Evolutionary conservation across 2,888 invertebrate genomes (phyloP).

Genomic region (Orgyia antiqua): DNA sequence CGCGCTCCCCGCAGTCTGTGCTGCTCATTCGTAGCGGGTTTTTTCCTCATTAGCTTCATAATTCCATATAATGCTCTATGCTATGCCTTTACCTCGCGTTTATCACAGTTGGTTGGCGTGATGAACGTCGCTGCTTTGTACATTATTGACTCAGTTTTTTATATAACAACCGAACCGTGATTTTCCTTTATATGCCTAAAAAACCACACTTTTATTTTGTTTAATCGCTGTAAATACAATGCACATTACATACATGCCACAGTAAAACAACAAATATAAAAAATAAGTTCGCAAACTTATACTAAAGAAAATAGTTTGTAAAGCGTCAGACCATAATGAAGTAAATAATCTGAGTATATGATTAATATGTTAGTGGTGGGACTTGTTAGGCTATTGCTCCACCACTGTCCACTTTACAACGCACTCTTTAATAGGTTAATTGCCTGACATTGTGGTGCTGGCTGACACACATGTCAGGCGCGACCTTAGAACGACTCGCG

Average conservation of each 20-base stretch:
- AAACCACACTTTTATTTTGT: too few relatives aligned
- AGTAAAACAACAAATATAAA: too few relatives aligned
- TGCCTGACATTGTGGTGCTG: conserved; percentile 73
- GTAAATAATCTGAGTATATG: too few relatives aligned
- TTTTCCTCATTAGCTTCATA: conserved; percentile 75
- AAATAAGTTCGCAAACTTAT: too few relatives aligned
- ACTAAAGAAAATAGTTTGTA: too few relatives aligned
- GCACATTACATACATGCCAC: too few relatives aligned
- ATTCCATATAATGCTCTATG: conserved; percentile 60
- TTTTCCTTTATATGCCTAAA: too few relatives aligned
- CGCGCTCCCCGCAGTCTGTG: conserved; percentile 58
- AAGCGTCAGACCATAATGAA: too few relatives aligned
- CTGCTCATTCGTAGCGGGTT: conserved; percentile 65
- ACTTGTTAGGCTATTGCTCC: conserved; percentile 61
- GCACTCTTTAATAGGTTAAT: conserved; percentile 74
- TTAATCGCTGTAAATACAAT: too few relatives aligned
- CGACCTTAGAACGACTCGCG: conserved; percentile 71
- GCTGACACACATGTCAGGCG: conserved; percentile 68
- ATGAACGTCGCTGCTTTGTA: conserved; percentile 40
- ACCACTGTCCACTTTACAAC: conserved; percentile 52
- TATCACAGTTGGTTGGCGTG: conserved; percentile 60
- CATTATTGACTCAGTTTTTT: conserved; percentile 33
- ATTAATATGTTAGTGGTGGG: conserved; percentile 45
- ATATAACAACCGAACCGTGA: conserved; percentile 14
- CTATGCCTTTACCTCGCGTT: conserved; percentile 56